Evolutionary conservation across 2,113 vertebrate species (phyloP), one percentile per base, ranked within the genome.

Genomic region (Vulpes vulpes): DNA sequence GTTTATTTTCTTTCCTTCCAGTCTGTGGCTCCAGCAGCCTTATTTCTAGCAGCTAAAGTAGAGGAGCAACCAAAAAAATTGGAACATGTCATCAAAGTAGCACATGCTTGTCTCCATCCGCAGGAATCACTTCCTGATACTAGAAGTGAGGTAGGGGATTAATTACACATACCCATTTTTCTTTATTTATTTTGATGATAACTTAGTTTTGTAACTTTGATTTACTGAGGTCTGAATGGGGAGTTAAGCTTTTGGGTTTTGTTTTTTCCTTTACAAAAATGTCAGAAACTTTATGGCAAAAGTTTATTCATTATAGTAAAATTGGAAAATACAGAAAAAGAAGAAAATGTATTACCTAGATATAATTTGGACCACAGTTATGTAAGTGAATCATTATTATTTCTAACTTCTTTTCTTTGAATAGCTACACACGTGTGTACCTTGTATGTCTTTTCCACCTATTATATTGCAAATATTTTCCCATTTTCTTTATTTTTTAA

Each of bases 61-160:
- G 99, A 99, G 96, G 99, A 99, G 97, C 99, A 99, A 98, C 99
- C 99, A 30, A 98, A 99, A 38, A 99, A 99, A 97, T 98, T 99
- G 98, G 99, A 99, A 67, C 99, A 99, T 0, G 99, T 99, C 25
- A 99, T 99, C 98, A 99, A 99, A 97, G 99, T 99, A 93, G 99
- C 99, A 30, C 99, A 99, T 43, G 98, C 99, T 49, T 99, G 99
- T 94, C 99, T 99, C 85, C 99, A 99, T 94, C 99, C 99, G 60
- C 99, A 99, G 98, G 99, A 99, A 1, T 98, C 99, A 5, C 98
- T 99, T 43, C 99, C 99, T n/a, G 99, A 99, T 95, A 99, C 99
- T 22, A 99, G 99, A 98, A 99, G 99, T 73, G 99, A 99, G 99
- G 99, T 99, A 97, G 98, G 99, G 96, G 32, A 59, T 80, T 95